Percentiles rank a stretch among this genome's conserved stretches.
These are phyloP conservation scores for Hemiprocne comata DNA, from an alignment of 2,113 vertebrate genomes.

Conservation along the genomic window DNA sequence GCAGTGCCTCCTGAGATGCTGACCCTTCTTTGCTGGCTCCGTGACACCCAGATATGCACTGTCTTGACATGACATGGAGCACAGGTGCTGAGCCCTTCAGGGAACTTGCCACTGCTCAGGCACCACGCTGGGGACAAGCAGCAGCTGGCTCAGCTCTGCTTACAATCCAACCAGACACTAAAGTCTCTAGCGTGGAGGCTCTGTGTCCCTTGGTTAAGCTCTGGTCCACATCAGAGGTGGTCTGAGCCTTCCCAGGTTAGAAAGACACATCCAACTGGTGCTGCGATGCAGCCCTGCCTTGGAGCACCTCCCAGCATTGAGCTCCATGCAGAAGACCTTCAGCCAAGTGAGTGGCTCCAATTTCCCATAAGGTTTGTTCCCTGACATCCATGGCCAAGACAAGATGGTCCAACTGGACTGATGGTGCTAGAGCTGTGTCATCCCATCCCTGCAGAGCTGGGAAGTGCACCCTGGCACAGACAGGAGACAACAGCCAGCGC, in stretches of 20 bases:
- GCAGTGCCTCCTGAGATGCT: neutral
- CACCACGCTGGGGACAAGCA: neutral
- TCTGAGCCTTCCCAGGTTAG: neutral
- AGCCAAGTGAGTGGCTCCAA: neutral
- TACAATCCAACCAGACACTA: neutral
- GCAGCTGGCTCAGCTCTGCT: too few species aligned
- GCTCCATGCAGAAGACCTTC: neutral
- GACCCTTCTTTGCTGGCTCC: neutral
- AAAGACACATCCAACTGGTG: neutral
- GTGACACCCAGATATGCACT: neutral
- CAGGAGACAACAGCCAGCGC: neutral
- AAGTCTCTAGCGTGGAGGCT: neutral
- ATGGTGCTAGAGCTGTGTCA: neutral
- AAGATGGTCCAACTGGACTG: neutral
- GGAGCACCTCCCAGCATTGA: neutral
- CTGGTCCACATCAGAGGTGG: neutral
- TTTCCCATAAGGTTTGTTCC: neutral
- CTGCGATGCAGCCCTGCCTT: neutral
- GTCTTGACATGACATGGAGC: neutral
- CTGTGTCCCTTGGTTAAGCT: neutral
- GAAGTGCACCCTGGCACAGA: neutral
- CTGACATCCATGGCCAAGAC: neutral
- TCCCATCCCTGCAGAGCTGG: neutral
- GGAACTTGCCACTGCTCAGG: neutral
- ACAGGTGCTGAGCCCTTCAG: neutral